Conservation (phyloP, 2,113 vertebrate species). For the Tragelaphus strepsiceros region DNA sequence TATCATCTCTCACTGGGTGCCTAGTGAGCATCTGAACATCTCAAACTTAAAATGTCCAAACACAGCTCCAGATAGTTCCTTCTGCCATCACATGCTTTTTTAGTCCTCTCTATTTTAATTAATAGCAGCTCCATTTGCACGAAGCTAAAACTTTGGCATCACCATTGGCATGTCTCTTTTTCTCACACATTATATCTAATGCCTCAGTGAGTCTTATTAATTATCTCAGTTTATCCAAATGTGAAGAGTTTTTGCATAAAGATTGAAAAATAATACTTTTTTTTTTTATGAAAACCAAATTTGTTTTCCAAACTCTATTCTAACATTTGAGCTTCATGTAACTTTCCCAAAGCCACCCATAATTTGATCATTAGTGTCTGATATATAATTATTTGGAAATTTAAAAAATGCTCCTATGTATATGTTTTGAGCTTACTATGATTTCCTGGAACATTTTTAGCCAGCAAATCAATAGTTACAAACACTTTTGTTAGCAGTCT, state of each 20-base stretch:
- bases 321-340: neutral
- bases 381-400: neutral
- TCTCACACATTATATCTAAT: neutral
- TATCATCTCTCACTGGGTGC: neutral
- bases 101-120: neutral
- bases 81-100: neutral
- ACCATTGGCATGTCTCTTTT: neutral
- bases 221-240: neutral
- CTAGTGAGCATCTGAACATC: neutral
- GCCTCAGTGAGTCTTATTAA: neutral
- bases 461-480: neutral
- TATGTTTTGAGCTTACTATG: neutral
- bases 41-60: neutral
- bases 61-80: neutral
- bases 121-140: neutral
- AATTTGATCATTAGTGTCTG: neutral
- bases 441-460: neutral
- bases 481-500: neutral
- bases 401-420: neutral
- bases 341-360: neutral
- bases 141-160: neutral
- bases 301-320: neutral
- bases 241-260: neutral
- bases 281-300: conserved; percentile 6
- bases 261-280: neutral